Conservation (phyloP, 2,113 vertebrate species). For the Halichoerus grypus region DNA sequence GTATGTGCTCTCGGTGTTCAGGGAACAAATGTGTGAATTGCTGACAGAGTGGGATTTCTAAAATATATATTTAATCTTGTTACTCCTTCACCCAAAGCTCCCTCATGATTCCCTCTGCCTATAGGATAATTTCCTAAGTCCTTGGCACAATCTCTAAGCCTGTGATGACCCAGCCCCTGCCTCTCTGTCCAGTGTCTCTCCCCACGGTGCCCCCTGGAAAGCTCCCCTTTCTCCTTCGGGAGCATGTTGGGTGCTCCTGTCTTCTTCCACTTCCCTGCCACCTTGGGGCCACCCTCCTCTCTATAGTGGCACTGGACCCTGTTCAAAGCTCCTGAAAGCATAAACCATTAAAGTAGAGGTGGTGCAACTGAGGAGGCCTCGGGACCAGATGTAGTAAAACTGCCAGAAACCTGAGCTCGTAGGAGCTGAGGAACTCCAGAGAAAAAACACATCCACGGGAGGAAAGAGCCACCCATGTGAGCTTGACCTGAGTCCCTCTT, state of each 20-base stretch:
- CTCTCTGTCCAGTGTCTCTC: not conserved
- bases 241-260: not conserved
- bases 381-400: not conserved
- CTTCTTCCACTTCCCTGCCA: not conserved
- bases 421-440: no score
- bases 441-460: not conserved
- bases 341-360: fast-evolving
- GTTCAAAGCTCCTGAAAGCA: not conserved
- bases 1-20: not conserved
- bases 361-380: not conserved
- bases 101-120: not conserved
- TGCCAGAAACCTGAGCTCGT: not conserved
- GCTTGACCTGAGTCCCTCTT: not conserved
- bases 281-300: not conserved
- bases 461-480: not conserved
- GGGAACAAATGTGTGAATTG: not conserved
- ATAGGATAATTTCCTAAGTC: not conserved
- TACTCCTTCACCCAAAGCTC: not conserved
- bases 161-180: not conserved
- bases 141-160: not conserved
- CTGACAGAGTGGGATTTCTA: not conserved
- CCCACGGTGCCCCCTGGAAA: not conserved
- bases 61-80: not conserved
- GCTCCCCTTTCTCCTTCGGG: not conserved
- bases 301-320: not conserved